Evolutionary conservation across 2,113 vertebrate species (phyloP).

Genomic region (Protobothrops mucrosquamatus): DNA sequence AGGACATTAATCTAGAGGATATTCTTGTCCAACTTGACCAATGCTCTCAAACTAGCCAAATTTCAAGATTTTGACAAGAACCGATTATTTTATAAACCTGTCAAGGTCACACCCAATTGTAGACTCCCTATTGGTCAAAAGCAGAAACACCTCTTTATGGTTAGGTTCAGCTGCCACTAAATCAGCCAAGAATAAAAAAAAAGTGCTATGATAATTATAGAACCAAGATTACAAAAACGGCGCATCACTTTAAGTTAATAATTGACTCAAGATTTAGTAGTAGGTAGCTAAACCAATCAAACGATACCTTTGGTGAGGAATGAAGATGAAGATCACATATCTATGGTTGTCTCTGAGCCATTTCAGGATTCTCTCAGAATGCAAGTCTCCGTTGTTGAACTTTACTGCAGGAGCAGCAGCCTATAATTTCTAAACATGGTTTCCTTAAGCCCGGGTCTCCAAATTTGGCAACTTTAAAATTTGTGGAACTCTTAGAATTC

Average conservation of each 20-base stretch:
- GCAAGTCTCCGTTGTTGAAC: background rate
- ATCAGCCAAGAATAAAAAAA: background rate
- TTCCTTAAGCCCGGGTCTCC: background rate
- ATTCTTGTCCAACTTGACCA: background rate
- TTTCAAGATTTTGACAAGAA: background rate
- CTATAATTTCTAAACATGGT: background rate
- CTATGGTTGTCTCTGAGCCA: background rate
- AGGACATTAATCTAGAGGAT: background rate
- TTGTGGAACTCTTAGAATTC: background rate
- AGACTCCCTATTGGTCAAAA: background rate
- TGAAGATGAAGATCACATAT: background rate
- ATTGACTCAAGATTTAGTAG: background rate
- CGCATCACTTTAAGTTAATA: background rate
- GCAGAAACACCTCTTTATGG: background rate
- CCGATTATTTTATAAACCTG: background rate
- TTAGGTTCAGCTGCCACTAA: background rate
- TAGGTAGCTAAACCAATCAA: background rate
- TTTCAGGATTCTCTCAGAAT: background rate
- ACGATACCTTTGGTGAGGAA: background rate
- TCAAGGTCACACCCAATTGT: background rate
- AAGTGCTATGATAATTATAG: background rate
- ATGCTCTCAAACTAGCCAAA: background rate
- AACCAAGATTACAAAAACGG: background rate
- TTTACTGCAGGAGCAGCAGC: background rate
- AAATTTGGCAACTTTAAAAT: background rate